Conservation (phyloP, 2,113 vertebrate species). For the Acanthisitta chloris region DNA sequence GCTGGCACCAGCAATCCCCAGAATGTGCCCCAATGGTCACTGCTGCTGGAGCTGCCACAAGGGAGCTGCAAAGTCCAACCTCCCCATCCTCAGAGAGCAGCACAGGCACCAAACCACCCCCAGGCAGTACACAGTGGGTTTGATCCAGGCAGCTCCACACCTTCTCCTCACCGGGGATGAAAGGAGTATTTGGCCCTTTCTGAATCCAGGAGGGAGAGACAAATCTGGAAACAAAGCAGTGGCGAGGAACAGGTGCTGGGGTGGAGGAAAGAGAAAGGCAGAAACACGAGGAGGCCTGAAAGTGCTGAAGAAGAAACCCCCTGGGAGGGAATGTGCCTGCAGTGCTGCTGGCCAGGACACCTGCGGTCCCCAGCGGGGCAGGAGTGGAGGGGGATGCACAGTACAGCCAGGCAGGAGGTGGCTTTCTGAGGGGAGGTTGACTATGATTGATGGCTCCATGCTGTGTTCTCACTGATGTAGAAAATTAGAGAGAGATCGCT, state of each 20-base stretch:
- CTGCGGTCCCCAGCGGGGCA: not conserved
- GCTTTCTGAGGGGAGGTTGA: not conserved
- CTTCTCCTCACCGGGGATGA: not conserved
- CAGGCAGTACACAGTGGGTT: not conserved
- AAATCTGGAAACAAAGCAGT: not conserved
- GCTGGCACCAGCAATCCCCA: not conserved
- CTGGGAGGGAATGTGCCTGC: not conserved
- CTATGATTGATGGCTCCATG: constrained; percentile 32
- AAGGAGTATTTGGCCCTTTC: not conserved
- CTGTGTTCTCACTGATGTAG: constrained; percentile 59
- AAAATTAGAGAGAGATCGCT: constrained; percentile 57
- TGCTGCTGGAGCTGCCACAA: not conserved
- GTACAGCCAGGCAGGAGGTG: not conserved
- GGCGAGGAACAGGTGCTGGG: not conserved
- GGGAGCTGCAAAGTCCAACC: not conserved
- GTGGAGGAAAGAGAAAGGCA: not conserved
- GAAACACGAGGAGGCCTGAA: not conserved
- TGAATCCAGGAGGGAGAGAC: not conserved
- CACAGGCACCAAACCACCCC: not conserved
- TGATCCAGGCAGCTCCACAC: not conserved
- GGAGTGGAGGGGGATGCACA: not conserved
- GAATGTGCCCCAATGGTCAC: not conserved
- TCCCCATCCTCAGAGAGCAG: not conserved
- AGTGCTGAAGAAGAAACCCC: rapidly evolving
- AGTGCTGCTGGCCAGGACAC: not conserved